phyloP scores from a whole-genome alignment of 2,888 invertebrate species.

The Eupithecia tripunctaria region DNA sequence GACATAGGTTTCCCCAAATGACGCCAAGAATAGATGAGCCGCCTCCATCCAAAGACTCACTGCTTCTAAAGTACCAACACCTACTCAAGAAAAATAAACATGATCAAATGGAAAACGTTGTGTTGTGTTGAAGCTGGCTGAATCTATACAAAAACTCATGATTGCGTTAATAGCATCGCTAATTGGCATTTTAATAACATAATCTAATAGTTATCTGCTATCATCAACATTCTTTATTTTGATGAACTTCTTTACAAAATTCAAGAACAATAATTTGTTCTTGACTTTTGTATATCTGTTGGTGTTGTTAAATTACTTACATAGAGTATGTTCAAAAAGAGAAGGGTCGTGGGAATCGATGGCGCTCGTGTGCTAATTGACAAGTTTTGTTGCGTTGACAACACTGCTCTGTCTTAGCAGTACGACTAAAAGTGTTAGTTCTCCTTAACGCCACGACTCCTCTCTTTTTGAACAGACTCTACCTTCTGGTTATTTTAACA shows the following conservation, averaged over 20 bases:
- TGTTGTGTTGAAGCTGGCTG: neutral
- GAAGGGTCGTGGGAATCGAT: too few relatives aligned
- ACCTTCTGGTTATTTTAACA: too few relatives aligned
- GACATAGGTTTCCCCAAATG: too few relatives aligned
- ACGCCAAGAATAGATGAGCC: neutral
- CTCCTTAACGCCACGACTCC: too few relatives aligned
- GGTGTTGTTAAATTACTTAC: neutral
- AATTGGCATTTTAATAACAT: slow-evolving; percentile 26
- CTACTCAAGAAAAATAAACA: neutral
- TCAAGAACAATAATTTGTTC: neutral
- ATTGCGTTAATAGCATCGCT: slow-evolving; percentile 14
- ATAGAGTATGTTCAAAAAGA: too few relatives aligned
- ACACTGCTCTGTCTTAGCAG: too few relatives aligned
- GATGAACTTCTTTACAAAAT: neutral
- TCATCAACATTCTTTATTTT: slow-evolving; percentile 19
- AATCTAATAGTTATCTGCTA: neutral
- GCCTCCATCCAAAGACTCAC: neutral
- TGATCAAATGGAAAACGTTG: neutral
- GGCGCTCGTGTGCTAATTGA: too few relatives aligned
- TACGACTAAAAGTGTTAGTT: too few relatives aligned
- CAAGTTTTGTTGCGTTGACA: too few relatives aligned
- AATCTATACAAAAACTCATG: slow-evolving; percentile 19
- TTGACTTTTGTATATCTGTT: neutral
- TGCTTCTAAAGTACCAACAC: neutral
- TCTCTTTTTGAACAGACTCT: too few relatives aligned